Percentiles rank a stretch among this genome's conserved stretches.
These are phyloP conservation scores for Drosophila rellima DNA, from an alignment of 2,888 invertebrate genomes.

Conservation along the genomic window DNA sequence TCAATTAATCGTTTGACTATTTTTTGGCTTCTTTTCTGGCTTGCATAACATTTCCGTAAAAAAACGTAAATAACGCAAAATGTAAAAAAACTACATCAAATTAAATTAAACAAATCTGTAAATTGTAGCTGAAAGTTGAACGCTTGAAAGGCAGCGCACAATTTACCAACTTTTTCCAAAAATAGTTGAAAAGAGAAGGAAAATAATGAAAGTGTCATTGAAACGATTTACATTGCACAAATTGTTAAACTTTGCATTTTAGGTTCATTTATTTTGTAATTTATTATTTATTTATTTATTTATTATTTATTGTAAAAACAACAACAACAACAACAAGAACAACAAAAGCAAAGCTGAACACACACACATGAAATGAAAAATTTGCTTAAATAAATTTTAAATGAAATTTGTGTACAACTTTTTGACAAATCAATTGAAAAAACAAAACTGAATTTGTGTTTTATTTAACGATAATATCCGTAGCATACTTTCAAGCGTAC, in stretches of 20 bases:
- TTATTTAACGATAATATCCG: slow-evolving; percentile 52
- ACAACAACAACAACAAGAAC: slow-evolving; percentile 40
- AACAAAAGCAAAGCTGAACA: slow-evolving; percentile 54
- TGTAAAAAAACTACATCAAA: slow-evolving; percentile 48
- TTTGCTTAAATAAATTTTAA: slow-evolving; percentile 78
- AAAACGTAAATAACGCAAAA: slow-evolving; percentile 75
- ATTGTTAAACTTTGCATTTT: slow-evolving; percentile 76
- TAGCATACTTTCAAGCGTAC: slow-evolving; percentile 70
- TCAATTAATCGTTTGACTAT: slow-evolving; percentile 51
- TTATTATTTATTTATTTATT: slow-evolving; percentile 80
- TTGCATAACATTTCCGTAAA: slow-evolving; percentile 68
- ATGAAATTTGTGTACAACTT: slow-evolving; percentile 75
- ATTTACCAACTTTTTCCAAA: slow-evolving; percentile 44
- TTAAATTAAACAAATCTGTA: slow-evolving; percentile 44
- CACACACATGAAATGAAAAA: slow-evolving; percentile 47
- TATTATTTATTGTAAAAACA: slow-evolving; percentile 77
- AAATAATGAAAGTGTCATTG: slow-evolving; percentile 48
- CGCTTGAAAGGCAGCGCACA: slow-evolving; percentile 77
- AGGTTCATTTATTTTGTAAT: slow-evolving; percentile 78
- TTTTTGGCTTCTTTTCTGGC: slow-evolving; percentile 59
- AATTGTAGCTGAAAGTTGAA: slow-evolving; percentile 81
- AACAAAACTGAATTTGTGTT: slow-evolving; percentile 59
- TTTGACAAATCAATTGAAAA: slow-evolving; percentile 72
- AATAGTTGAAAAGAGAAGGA: slow-evolving; percentile 15
- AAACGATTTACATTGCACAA: slow-evolving; percentile 51